Percentiles rank a stretch among this genome's conserved stretches.
phyloP scores from a whole-genome alignment of 2,113 vertebrate genomes.

The Boulengeromyrus knoepffleri region DNA sequence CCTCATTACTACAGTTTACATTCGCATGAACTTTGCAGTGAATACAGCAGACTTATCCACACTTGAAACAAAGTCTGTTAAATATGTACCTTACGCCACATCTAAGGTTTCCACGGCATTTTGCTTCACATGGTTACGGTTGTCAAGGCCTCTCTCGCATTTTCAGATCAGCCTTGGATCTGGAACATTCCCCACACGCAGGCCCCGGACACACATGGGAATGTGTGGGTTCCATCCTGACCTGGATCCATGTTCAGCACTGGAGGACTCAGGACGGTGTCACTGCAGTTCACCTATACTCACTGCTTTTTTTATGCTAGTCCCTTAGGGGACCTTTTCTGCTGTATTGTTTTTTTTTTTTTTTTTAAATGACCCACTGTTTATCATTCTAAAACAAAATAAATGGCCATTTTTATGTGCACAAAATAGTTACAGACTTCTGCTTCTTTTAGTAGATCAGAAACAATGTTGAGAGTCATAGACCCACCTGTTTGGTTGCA shows the following conservation, averaged over 20 bases:
- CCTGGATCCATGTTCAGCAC: not conserved
- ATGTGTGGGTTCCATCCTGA: conserved; percentile 91
- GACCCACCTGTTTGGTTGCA: not conserved
- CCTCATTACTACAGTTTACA: not conserved
- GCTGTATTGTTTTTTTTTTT: not conserved
- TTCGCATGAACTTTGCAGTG: not conserved
- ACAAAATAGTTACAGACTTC: not conserved
- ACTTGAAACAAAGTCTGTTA: not conserved
- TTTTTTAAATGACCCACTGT: not conserved
- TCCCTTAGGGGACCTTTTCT: not conserved
- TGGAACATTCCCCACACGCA: conserved; percentile 90
- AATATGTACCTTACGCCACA: not conserved
- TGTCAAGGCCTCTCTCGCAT: conserved; percentile 14
- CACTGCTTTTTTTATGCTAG: not conserved
- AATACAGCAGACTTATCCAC: not conserved
- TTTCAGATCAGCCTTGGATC: conserved; percentile 88
- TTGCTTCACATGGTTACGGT: not conserved
- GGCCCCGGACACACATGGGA: conserved; percentile 86
- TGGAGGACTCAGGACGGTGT: conserved; percentile 6
- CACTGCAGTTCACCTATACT: not conserved
- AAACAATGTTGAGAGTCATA: not conserved
- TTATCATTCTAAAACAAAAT: not conserved
- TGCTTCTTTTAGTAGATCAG: not conserved
- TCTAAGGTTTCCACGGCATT: not conserved
- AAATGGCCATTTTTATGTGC: not conserved